phyloP scores from a whole-genome alignment of 1,140 invertebrate genomes.

The Dendrolimus kikuchii region DNA sequence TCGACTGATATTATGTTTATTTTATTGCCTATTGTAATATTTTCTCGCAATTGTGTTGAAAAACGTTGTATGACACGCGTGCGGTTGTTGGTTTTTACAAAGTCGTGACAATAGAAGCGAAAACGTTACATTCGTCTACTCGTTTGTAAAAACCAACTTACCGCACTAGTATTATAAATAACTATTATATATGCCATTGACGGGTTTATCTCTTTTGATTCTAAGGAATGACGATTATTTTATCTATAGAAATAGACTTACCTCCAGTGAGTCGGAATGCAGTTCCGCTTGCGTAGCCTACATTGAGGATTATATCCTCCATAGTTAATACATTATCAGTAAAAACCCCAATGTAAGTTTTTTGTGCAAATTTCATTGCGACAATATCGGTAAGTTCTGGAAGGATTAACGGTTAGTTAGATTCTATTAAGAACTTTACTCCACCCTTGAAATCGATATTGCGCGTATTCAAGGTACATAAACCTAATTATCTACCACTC shows the following conservation, averaged over 20 bases:
- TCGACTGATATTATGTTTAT: too few relatives aligned
- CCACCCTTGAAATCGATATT: not conserved
- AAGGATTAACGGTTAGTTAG: slow-evolving; percentile 3
- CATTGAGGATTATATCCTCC: slow-evolving; percentile 26
- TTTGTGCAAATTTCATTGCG: slow-evolving; percentile 31
- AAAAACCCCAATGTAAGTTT: slow-evolving; percentile 29
- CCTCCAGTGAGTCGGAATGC: slow-evolving; percentile 28
- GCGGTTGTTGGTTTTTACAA: too few relatives aligned
- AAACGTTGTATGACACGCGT: too few relatives aligned
- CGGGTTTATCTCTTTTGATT: not conserved
- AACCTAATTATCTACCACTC: too few relatives aligned
- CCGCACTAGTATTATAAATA: not conserved
- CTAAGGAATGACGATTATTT: too few relatives aligned
- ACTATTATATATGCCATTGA: not conserved
- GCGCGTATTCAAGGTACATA: not conserved
- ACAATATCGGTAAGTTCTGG: slow-evolving; percentile 33
- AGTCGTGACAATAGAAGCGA: too few relatives aligned
- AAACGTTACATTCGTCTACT: too few relatives aligned
- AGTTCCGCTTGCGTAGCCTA: slow-evolving; percentile 22
- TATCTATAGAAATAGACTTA: slow-evolving; percentile 9
- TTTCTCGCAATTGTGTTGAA: too few relatives aligned
- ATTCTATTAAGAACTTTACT: not conserved
- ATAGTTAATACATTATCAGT: slow-evolving; percentile 20
- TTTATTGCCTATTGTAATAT: too few relatives aligned
- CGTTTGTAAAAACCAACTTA: not conserved